phyloP scores from a whole-genome alignment of 2,888 invertebrate species.

The Synanthedon tipuliformis region DNA sequence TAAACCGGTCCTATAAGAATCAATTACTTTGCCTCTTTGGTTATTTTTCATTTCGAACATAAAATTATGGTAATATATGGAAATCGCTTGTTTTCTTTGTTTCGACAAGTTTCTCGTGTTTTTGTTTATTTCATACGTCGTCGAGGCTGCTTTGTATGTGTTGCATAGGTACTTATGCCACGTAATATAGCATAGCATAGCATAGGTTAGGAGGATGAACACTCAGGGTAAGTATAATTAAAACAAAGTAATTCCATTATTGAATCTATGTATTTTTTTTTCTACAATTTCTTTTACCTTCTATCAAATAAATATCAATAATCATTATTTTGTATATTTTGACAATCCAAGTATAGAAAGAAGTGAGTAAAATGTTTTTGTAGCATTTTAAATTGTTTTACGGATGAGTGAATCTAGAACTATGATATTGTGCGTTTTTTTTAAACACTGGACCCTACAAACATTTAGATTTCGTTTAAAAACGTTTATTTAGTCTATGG shows the following conservation, averaged over 20 bases:
- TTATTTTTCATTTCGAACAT: conserved; percentile 30
- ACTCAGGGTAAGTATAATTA: conserved; percentile 11
- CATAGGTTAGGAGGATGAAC: background rate
- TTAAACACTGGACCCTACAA: conserved; percentile 68
- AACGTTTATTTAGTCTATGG: conserved; percentile 64
- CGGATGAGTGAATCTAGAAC: conserved; percentile 60
- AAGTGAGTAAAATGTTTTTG: conserved; percentile 46
- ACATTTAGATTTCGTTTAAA: conserved; percentile 66
- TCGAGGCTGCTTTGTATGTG: background rate
- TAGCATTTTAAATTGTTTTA: conserved; percentile 45
- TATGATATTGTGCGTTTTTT: conserved; percentile 66
- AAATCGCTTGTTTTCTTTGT: conserved; percentile 31
- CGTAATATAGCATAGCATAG: background rate
- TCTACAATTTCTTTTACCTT: conserved; percentile 64
- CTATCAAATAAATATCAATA: conserved; percentile 68
- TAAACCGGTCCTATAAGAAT: conserved; percentile 19
- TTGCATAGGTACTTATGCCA: background rate
- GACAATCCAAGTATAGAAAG: conserved; percentile 51
- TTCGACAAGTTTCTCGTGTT: conserved; percentile 7
- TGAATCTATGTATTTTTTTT: conserved; percentile 67
- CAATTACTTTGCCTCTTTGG: conserved; percentile 24
- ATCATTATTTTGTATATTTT: conserved; percentile 63
- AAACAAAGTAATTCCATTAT: conserved; percentile 49
- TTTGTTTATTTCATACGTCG: background rate
- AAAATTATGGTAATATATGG: conserved; percentile 40